Evolutionary conservation across 2,113 vertebrate species (phyloP).

Genomic region (Tricholaema leucomelas): DNA sequence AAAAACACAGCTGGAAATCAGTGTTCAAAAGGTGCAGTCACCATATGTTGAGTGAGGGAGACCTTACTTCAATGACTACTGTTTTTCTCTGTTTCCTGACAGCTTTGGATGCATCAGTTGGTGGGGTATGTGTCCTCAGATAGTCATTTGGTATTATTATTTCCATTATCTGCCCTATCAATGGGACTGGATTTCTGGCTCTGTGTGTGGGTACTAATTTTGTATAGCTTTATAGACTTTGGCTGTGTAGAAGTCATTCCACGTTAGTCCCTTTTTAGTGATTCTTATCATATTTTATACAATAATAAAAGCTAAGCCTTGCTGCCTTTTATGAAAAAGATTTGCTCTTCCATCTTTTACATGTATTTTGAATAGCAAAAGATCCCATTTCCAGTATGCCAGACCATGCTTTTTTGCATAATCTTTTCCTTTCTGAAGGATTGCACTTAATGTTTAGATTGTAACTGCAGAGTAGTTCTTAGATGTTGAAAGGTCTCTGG

Average conservation of each 20-base stretch:
- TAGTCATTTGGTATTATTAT: background rate
- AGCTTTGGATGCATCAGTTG: background rate
- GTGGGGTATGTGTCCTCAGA: background rate
- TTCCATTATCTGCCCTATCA: background rate
- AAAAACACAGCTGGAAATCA: background rate
- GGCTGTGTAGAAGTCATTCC: background rate
- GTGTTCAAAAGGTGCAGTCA: background rate
- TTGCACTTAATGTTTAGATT: background rate
- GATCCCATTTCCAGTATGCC: background rate
- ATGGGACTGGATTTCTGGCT: background rate
- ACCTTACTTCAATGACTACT: background rate
- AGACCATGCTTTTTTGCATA: background rate
- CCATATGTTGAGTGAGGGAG: background rate
- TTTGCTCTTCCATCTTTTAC: background rate
- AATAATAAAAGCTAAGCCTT: background rate
- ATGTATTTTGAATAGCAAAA: background rate
- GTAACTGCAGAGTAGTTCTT: background rate
- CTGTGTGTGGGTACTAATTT: background rate
- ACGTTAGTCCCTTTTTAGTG: background rate
- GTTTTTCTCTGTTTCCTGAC: background rate
- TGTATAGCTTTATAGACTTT: background rate
- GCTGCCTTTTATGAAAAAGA: background rate
- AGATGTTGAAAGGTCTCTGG: background rate
- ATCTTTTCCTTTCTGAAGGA: background rate
- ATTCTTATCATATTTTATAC: background rate